Evolutionary conservation across 2,888 invertebrate genomes (phyloP), one percentile per base, ranked within the genome.

Genomic region (Ceraclea dissimilis): DNA sequence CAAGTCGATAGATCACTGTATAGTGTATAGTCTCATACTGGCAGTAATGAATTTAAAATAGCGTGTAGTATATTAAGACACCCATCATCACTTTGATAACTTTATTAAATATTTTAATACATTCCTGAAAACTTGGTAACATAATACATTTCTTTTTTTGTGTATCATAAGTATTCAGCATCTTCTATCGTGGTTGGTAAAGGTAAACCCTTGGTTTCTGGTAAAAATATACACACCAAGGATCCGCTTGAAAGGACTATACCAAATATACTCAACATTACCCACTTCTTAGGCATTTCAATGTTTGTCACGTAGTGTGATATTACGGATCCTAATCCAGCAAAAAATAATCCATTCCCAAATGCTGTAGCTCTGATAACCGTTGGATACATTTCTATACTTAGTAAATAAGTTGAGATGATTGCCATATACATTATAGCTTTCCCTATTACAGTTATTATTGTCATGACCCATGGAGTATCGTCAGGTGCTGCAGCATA

Each of bases 401-500:
- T 16, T 5, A 39, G 13, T 13, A 39, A 39, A 13, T 39, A 16
- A 8, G n/a, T 5, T 39, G 16, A 8, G 2, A 39, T 39, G 16
- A 13, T 39, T 2, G 39, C 39, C 39, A 16, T 39, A n/a, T 8
- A n/a, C 8, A 39, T 39, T 13, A 39, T n/a, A 5, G 13, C 13
- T 39, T 39, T 39, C 16, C 39, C 39, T 39, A 13, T 39, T 39
- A 39, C 13, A 39, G 39, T 39, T 39, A 39, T 39, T 4, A 13
- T 13, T 39, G 16, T n/a, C 16, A 39, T 39, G 2, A 13, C 2
- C 39, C 39, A 39, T 39, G 4, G 2, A 2, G 5, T 39, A 13
- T 39, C 16, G 5, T 13, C 13, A 39, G 51, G 46, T 2, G 34
- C n/a, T 60, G 77, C 70, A 59, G 81, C 63, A 0, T 77, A 72